phyloP scores from a whole-genome alignment of 2,797 vertebrate species.

The Pangasius macronema region DNA sequence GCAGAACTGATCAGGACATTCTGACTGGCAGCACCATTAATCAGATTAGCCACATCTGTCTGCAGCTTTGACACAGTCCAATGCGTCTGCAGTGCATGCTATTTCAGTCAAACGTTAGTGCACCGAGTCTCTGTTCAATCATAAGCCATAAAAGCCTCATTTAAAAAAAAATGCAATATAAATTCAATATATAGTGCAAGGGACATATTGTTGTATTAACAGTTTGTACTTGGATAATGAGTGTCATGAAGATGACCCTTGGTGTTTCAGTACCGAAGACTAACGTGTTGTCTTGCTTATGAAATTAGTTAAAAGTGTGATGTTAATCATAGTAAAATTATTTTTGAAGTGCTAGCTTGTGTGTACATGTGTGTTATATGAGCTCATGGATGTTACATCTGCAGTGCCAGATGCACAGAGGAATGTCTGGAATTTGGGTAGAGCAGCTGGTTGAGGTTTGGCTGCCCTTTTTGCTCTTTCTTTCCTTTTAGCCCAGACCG shows the following conservation, averaged over 20 bases:
- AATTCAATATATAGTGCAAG: background rate
- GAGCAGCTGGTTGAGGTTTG: constrained; percentile 27
- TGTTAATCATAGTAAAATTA: background rate
- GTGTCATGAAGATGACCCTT: background rate
- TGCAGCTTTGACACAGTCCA: background rate
- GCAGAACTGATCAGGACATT: background rate
- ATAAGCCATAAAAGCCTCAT: background rate
- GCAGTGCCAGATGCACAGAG: constrained; percentile 21
- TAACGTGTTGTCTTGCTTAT: background rate
- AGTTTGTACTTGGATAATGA: background rate
- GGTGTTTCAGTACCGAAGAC: background rate
- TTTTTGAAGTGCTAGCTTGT: background rate
- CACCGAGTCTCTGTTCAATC: background rate
- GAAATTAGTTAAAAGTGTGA: background rate
- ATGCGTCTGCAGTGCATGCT: background rate
- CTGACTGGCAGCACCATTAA: background rate
- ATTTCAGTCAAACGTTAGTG: background rate
- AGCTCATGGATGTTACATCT: background rate
- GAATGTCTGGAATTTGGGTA: constrained; percentile 66
- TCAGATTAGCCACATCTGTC: constrained; percentile 17
- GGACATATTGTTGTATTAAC: background rate
- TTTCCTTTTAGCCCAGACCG: background rate
- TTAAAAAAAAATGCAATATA: background rate
- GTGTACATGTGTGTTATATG: background rate
- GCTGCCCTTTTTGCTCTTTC: background rate